Base-by-base conservation (phyloP, 2,113 vertebrate species). In the Gymnarchus niloticus region DNA sequence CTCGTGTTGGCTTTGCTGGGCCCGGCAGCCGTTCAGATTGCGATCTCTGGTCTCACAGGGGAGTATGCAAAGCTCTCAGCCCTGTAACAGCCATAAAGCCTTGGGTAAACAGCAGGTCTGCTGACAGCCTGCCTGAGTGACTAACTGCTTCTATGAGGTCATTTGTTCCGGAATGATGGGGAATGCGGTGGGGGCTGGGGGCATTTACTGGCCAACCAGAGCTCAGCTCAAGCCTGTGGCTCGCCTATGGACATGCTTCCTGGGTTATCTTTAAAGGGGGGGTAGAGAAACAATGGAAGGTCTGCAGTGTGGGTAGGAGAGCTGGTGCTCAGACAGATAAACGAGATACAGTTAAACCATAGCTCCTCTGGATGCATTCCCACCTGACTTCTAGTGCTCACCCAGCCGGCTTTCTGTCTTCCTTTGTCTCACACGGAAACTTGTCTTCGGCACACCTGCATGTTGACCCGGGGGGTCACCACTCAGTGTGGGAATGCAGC, bases 151-250 rank as follows among this genome's bases (percentile, higher is more conserved):
- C 59, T 65, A 52, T 90, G 87, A 91, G 80, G 88, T 90, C 56
- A 89, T 86, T 85, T 89, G 76, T 88, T 89, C 88, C 87, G 88
- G 87, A 87, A 86, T 88, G 84, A 85, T 17, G 57, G 14, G 83
- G 73, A 51, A 37, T 56, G 85, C 54, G 51, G 61, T 48, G 25
- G 81, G 56, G 46, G 49, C 33, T 49, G 28, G 8, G 4, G 28
- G 37, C 69, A 28, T 51, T 73, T 44, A 46, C 65, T 83, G 51
- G 14, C 49, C 44, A n/a, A 2, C 56, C 61, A 12, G 19, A 17
- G 69, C 48, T 23, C 28, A 23, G 77, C 56, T 23, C 54, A 56
- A 78, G 69, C 61, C 61, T 56, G 28, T 17, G 44, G 14, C 78
- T 65, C 46, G 77, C 23, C 85, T 44, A 28, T 41, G 69, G 59